Evolutionary conservation across 2,797 vertebrate species (phyloP).

Genomic region (Fratercula arctica): DNA sequence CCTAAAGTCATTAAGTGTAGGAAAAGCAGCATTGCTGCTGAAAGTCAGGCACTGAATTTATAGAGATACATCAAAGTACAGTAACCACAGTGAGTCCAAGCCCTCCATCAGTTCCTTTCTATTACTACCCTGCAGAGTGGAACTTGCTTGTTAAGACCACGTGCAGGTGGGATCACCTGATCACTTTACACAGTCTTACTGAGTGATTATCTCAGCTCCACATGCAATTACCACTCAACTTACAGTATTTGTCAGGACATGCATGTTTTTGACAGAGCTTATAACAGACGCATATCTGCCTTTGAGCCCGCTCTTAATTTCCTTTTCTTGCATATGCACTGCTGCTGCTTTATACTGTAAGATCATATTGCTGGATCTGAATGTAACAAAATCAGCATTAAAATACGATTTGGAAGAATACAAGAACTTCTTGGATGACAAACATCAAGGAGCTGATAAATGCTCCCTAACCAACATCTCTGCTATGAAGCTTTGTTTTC

Average conservation of each 20-base stretch:
- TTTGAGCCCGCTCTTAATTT: not conserved
- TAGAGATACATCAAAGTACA: not conserved
- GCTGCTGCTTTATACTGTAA: not conserved
- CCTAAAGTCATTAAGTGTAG: not conserved
- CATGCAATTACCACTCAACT: not conserved
- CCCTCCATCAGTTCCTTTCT: not conserved
- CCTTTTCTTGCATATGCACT: not conserved
- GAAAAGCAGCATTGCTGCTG: not conserved
- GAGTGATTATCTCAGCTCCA: not conserved
- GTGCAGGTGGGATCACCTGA: not conserved
- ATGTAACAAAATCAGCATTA: not conserved
- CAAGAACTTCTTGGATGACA: not conserved
- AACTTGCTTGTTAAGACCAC: not conserved
- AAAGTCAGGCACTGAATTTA: not conserved
- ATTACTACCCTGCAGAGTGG: not conserved
- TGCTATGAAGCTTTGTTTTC: conserved; percentile 1
- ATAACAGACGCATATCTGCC: not conserved
- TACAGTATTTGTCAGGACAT: not conserved
- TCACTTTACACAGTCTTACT: not conserved
- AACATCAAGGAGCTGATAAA: not conserved
- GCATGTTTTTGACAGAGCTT: not conserved
- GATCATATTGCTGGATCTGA: not conserved
- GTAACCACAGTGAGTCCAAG: not conserved
- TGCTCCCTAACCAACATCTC: not conserved
- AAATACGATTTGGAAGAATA: not conserved